Evolutionary conservation across 2,888 invertebrate species (phyloP).

Genomic region (Dasypogon diadema): DNA sequence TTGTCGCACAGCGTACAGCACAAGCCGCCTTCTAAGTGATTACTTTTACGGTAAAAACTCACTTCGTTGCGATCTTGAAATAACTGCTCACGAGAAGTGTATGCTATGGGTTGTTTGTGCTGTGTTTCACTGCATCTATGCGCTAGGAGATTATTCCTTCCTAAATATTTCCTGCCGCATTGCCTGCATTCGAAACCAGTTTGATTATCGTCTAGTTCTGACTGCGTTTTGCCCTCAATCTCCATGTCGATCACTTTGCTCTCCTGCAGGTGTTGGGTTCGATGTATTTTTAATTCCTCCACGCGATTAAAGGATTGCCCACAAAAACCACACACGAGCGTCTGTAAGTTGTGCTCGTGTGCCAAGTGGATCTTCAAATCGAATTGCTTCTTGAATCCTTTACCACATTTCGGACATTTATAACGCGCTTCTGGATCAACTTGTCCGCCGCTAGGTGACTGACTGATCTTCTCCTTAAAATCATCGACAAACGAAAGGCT

Average conservation of each 20-base stretch:
- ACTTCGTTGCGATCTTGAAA: constrained; percentile 40
- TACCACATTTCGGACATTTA: constrained; percentile 59
- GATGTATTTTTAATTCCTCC: constrained; percentile 54
- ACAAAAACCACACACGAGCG: constrained; percentile 57
- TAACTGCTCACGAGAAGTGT: background rate
- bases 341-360: constrained; percentile 55
- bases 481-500: constrained; percentile 59
- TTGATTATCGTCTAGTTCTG: background rate
- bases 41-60: constrained; percentile 27
- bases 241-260: background rate
- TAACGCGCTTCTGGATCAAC: constrained; percentile 53
- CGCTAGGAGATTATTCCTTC: too few species aligned
- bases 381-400: constrained; percentile 55
- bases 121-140: background rate
- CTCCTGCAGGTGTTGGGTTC: constrained; percentile 20
- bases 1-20: constrained; percentile 56
- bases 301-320: constrained; percentile 55
- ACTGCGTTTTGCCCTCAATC: background rate
- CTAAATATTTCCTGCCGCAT: too few species aligned
- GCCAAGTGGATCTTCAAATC: constrained; percentile 58
- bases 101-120: background rate
- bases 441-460: background rate
- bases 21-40: background rate
- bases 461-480: constrained; percentile 41
- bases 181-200: too few species aligned